These are phyloP conservation scores for Temnopleurus reevesii DNA, from an alignment of 53 echinoderm and acorn worm genomes.

Conservation along the genomic window DNA sequence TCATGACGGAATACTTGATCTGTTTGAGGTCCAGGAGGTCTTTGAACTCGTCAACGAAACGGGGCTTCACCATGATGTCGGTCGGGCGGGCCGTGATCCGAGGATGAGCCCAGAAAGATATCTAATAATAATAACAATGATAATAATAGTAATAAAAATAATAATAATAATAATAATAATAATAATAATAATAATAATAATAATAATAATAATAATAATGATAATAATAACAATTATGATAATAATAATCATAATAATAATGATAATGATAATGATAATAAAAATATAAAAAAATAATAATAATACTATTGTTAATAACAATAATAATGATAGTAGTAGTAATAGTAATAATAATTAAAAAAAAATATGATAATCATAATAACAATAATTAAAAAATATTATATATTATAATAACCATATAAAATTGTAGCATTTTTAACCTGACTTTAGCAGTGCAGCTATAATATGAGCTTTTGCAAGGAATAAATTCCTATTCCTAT, in stretches of 20 bases:
- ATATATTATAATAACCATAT: too few species aligned
- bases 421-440: too few species aligned
- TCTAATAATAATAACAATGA: conserved; percentile 30
- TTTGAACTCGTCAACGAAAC: conserved; percentile 6
- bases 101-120: conserved; percentile 70
- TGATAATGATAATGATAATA: not conserved
- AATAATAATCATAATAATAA: not conserved
- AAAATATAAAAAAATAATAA: not conserved
- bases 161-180: not conserved
- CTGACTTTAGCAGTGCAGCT: too few species aligned
- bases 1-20: conserved; percentile 64
- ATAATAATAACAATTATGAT: not conserved
- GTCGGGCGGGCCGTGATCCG: conserved; percentile 36
- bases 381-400: not conserved
- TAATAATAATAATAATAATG: not conserved
- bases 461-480: too few species aligned
- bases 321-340: not conserved
- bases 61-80: conserved; percentile 72
- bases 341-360: not conserved
- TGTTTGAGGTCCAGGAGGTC: conserved; percentile 26
- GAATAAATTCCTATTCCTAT: too few species aligned
- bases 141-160: not conserved
- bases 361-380: not conserved
- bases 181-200: not conserved
- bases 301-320: not conserved